Evolutionary conservation across 2,888 invertebrate genomes (phyloP).

Genomic region (Drosophila infuscata): DNA sequence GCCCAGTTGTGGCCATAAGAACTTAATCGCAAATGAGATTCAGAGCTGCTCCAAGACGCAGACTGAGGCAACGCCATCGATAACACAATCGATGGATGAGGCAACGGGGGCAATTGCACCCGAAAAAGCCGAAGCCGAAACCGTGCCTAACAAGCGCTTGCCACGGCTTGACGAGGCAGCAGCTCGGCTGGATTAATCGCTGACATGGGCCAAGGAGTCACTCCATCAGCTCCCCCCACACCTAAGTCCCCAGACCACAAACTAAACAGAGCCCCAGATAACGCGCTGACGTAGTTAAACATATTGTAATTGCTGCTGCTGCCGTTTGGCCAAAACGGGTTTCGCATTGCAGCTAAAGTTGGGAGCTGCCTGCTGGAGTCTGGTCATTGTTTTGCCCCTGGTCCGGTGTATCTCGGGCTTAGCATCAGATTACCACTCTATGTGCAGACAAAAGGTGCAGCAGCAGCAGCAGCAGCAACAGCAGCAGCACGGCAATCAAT

Average conservation of each 20-base stretch:
- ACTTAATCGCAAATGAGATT: conserved; percentile 82
- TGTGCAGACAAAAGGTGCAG: conserved; percentile 67
- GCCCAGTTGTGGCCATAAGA: conserved; percentile 73
- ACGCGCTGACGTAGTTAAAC: conserved; percentile 84
- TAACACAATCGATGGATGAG: conserved; percentile 82
- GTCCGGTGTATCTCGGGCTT: conserved; percentile 66
- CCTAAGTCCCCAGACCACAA: neutral
- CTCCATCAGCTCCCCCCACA: conserved; percentile 1
- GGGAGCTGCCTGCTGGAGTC: conserved; percentile 20
- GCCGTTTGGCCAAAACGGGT: conserved; percentile 71
- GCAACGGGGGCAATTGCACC: conserved; percentile 59
- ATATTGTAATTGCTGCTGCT: conserved; percentile 84
- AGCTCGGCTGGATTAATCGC: conserved; percentile 84
- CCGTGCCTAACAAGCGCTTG: conserved; percentile 70
- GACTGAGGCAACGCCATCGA: conserved; percentile 81
- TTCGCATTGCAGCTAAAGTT: conserved; percentile 30
- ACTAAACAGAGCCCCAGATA: conserved; percentile 59
- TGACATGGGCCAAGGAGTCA: conserved; percentile 76
- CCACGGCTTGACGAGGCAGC: conserved; percentile 81
- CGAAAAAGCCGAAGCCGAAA: conserved; percentile 34
- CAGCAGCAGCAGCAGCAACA: conserved; percentile 22
- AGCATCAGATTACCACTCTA: conserved; percentile 83
- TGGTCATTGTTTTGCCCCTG: conserved; percentile 72
- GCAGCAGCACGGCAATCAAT: conserved; percentile 57
- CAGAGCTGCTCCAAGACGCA: conserved; percentile 42